phyloP scores from a whole-genome alignment of 2,797 vertebrate genomes.

The Dipus sagitta region DNA sequence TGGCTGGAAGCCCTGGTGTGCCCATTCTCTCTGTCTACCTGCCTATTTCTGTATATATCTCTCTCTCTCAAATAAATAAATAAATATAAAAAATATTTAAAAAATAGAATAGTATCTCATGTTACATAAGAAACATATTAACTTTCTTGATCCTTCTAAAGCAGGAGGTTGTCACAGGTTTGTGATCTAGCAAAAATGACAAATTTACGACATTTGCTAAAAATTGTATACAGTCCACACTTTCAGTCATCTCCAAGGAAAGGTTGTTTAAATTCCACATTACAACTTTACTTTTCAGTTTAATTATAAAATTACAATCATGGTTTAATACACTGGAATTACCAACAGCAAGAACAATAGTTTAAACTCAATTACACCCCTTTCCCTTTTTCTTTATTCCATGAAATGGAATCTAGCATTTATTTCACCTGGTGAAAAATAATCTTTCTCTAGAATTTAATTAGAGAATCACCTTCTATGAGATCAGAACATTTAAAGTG shows the following conservation, averaged over 20 bases:
- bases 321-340: slow-evolving; percentile 12
- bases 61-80: too few relatives aligned
- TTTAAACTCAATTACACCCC: background rate
- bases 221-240: background rate
- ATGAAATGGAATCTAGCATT: background rate
- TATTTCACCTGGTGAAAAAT: background rate
- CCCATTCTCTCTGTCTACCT: too few relatives aligned
- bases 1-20: too few relatives aligned
- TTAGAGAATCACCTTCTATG: background rate
- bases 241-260: slow-evolving; percentile 45
- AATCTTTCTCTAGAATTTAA: background rate
- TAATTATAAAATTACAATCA: slow-evolving; percentile 62
- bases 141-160: slow-evolving; percentile 67
- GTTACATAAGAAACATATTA: slow-evolving; percentile 66
- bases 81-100: too few relatives aligned
- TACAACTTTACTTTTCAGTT: slow-evolving; percentile 40
- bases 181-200: slow-evolving; percentile 38
- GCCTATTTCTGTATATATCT: too few relatives aligned
- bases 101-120: background rate
- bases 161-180: slow-evolving; percentile 2
- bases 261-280: slow-evolving; percentile 29
- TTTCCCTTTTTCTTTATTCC: background rate
- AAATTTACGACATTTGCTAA: slow-evolving; percentile 35
- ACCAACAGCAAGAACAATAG: background rate
- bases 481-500: background rate